Conservation (phyloP, 2,113 vertebrate genomes). For the Chloropsis cyanopogon region DNA sequence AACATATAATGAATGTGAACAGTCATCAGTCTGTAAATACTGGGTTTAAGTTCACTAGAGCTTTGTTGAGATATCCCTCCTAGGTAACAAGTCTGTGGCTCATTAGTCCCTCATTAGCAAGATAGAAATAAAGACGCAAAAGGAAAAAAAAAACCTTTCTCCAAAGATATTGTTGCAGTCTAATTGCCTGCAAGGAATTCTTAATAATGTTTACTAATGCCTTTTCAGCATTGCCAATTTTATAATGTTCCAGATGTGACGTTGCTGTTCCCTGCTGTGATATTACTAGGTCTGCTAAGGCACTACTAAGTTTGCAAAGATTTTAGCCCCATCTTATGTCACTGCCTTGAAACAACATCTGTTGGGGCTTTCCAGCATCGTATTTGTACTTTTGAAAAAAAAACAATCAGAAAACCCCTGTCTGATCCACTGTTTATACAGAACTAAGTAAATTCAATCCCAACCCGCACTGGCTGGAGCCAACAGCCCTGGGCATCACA, state of each 20-base stretch:
- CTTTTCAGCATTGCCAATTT: conserved; percentile 76
- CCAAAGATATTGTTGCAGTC: conserved; percentile 75
- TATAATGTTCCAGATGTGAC: conserved; percentile 78
- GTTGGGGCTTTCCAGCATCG: conserved; percentile 23
- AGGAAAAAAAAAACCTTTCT: conserved; percentile 38
- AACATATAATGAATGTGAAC: conserved; percentile 73
- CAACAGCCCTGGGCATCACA: not conserved
- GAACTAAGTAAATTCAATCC: not conserved
- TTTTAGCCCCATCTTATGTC: conserved; percentile 80
- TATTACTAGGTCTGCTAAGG: conserved; percentile 56
- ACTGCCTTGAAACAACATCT: conserved; percentile 71
- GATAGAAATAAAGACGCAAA: conserved; percentile 75
- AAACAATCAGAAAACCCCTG: not conserved
- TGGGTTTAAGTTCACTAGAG: conserved; percentile 76
- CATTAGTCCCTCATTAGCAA: conserved; percentile 82
- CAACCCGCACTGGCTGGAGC: not conserved
- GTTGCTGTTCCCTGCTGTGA: conserved; percentile 72
- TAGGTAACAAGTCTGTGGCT: conserved; percentile 78
- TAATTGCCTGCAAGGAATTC: conserved; percentile 81
- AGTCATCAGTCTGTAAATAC: conserved; percentile 79
- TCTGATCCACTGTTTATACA: not conserved
- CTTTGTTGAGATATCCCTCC: conserved; percentile 72
- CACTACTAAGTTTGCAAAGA: conserved; percentile 66
- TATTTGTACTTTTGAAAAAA: conserved; percentile 48
- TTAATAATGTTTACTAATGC: conserved; percentile 83